Base-by-base conservation (phyloP, 2,797 vertebrate species). In the Hozukius guyotensis region DNA sequence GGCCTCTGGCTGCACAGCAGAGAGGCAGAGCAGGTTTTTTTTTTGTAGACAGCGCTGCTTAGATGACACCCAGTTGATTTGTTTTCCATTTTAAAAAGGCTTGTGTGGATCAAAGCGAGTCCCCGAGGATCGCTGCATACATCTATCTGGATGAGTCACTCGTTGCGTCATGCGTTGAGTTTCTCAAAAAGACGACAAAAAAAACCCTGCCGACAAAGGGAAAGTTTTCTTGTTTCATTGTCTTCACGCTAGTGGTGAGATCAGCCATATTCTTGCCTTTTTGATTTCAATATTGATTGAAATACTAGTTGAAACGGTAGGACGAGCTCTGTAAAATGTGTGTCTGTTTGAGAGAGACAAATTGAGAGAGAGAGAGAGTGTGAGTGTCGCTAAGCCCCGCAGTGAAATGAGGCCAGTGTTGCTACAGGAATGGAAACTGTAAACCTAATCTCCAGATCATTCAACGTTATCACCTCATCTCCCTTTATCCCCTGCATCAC, bases 381-480 rank as follows among this genome's bases (percentile, higher is more conserved):
- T 8, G 75, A 74, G 78, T 22, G 70, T 61, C 8, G 2, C 75
- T 88, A 82, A 88, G 86, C 85, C 61, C 55, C 2, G 3, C 57
- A 5, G 70, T 65, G 83, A 88, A 94, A 91, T 55, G 61, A 93
- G 90, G 90, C 75, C 92, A 88, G 70, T 59, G 87, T 84, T 70
- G 86, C 81, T 68, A 82, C 88, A 87, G 89, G 85, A 87, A 90
- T 89, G 84, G 88, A 92, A 93, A 91, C 88, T 81, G 85, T 90
- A 87, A 79, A 82, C 87, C 83, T 92, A 91, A 92, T 92, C 94
- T 92, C 69, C 85, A 87, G 88, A 89, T 89, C 88, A 84, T 90
- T 87, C 86, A 80, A 36, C 13, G 72, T 83, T 89, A 87, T 67
- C 83, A 87, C 87, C 78, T 90, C 85, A 81, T 88, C 89, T 81